Evolutionary conservation across 2,888 invertebrate genomes (phyloP), one percentile per base, ranked within the genome.

Genomic region (Gryllus longicercus): DNA sequence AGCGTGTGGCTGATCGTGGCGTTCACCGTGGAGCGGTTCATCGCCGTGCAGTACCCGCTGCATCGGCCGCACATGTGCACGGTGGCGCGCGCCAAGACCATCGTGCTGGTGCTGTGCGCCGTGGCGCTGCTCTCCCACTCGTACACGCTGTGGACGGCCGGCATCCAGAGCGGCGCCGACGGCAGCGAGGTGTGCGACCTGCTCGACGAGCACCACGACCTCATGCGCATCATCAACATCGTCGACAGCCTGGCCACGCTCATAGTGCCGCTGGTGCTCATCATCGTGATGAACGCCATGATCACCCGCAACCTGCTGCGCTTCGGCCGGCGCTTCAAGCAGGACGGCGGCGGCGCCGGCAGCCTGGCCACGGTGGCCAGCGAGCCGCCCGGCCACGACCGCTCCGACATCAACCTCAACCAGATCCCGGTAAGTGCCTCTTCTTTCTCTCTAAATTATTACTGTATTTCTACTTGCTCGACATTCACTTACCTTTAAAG

Each of bases 1-100:
- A 92, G 92, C 84, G 92, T 92, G 2, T 93, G 92, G 92, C 86
- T 92, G 51, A 91, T 92, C 74, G 92, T 93, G 10, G 92, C 92
- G 1, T 93, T 93, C 85, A 93, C 93, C 1, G 90, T 92, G 2
- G 93, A 93, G 84, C 87, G 93, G 80, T 93, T 91, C 86, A 91
- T 93, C 75, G 92, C 92, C 5, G 91, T 93, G 0, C 91, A 91
- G 83, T 91, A 90, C 84, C 91, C 91, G 0, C 84, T 91, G 16
- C 89, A 89, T 79, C 85, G 91, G 49, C 90, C 91, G 0, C 88
- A 89, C 80, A 90, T 91, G 84, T 92, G 91, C 84, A 92, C 91
- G 0, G 89, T 91, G 5, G 86, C 89, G 0, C 86, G 92, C 74
- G 91, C 91, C 0, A 91, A 90, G 83, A 87, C 87, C 2, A 89